phyloP scores from a whole-genome alignment of 2,113 vertebrate species.

The Maccullochella peelii region DNA sequence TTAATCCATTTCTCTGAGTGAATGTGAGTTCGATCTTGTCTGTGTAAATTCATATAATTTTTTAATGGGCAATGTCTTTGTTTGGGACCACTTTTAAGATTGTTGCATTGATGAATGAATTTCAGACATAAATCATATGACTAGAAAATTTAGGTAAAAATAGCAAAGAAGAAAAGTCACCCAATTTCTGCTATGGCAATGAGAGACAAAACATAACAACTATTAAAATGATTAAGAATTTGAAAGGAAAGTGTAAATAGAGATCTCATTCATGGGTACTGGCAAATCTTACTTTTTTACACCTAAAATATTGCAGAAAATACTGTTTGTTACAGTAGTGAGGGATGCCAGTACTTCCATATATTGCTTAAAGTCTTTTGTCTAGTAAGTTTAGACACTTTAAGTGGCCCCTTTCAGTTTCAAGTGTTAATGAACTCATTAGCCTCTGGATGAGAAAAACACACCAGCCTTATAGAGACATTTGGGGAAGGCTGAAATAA shows the following conservation, averaged over 20 bases:
- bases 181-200: not conserved
- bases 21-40: not conserved
- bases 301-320: slow-evolving; percentile 16
- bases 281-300: not conserved
- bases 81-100: not conserved
- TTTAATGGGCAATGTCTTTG: not conserved
- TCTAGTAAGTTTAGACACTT: slow-evolving; percentile 22
- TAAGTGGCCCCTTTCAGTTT: slow-evolving; percentile 32
- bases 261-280: not conserved
- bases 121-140: not conserved
- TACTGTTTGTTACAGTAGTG: not conserved
- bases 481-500: slow-evolving; percentile 48
- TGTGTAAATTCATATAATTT: not conserved
- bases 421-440: slow-evolving; percentile 76
- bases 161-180: not conserved
- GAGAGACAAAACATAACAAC: not conserved
- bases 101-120: not conserved
- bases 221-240: not conserved
- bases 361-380: slow-evolving; percentile 1
- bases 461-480: slow-evolving; percentile 43
- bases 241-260: not conserved
- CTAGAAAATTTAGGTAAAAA: not conserved
- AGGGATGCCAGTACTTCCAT: not conserved
- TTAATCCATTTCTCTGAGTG: not conserved
- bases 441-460: slow-evolving; percentile 76